Evolutionary conservation across 2,797 vertebrate species (phyloP).

Genomic region (Geotrypetes seraphini): DNA sequence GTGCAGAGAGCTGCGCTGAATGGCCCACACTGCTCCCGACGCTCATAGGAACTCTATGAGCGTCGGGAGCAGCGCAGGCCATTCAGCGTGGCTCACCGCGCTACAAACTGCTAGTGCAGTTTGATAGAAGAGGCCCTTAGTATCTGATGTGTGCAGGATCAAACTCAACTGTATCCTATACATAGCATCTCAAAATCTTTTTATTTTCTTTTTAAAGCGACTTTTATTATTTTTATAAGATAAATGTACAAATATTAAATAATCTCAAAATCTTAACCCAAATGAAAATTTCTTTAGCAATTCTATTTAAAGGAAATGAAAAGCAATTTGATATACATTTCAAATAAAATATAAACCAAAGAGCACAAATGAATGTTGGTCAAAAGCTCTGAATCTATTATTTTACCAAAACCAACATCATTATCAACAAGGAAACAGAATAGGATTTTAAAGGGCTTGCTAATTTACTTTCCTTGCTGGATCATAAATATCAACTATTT

Average conservation of each 20-base stretch:
- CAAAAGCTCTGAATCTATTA: conserved; percentile 33
- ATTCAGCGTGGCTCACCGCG: too few species aligned
- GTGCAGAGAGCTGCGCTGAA: too few species aligned
- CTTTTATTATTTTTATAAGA: too few species aligned
- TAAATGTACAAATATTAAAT: too few species aligned
- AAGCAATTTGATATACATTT: conserved; percentile 20
- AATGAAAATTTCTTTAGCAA: conserved; percentile 30
- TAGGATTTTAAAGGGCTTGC: conserved; percentile 47
- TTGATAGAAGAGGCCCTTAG: too few species aligned
- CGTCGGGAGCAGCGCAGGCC: too few species aligned
- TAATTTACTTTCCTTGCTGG: conserved; percentile 47
- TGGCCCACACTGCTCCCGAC: too few species aligned
- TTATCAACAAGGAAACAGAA: conserved; percentile 36
- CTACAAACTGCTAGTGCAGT: too few species aligned
- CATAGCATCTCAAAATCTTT: conserved; percentile 31
- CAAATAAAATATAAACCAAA: conserved; percentile 17
- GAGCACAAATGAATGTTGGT: conserved; percentile 23
- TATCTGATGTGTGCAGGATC: conserved; percentile 23
- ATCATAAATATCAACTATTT: conserved; percentile 48
- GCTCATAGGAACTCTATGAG: too few species aligned
- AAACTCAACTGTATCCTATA: conserved; percentile 36
- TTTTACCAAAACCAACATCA: conserved; percentile 43
- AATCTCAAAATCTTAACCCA: conserved; percentile 29
- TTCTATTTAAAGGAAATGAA: conserved; percentile 28
- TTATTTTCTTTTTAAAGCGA: too few species aligned